Percentiles rank a stretch among this genome's conserved stretches.
Conservation (phyloP, 2,797 vertebrate species). For the Cossypha polioptera region DNA sequence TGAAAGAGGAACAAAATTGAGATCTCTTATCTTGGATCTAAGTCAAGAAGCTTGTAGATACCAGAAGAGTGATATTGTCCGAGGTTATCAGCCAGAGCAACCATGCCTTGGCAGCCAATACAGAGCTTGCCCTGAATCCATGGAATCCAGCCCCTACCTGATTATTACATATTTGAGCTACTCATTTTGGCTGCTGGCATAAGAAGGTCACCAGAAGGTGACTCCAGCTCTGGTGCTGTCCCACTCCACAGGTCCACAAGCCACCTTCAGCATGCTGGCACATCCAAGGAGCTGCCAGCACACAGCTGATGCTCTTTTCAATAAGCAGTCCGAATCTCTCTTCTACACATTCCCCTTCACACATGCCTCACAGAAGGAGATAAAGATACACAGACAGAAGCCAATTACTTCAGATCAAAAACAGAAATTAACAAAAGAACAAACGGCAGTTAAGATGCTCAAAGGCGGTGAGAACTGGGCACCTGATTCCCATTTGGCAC, state of each 20-base stretch:
- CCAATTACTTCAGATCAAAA: not conserved
- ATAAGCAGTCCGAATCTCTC: not conserved
- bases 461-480: not conserved
- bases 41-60: not conserved
- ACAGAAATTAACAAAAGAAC: not conserved
- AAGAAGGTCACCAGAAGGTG: not conserved
- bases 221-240: not conserved
- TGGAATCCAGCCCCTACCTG: not conserved
- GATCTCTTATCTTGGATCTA: not conserved
- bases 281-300: not conserved
- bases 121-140: not conserved
- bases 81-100: not conserved
- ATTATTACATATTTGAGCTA: not conserved
- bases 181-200: not conserved
- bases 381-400: not conserved
- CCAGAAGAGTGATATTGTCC: fast-evolving
- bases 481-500: not conserved
- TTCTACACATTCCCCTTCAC: not conserved
- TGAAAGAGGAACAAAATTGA: not conserved
- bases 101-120: not conserved
- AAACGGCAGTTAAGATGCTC: not conserved
- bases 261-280: not conserved
- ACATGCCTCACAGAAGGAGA: not conserved
- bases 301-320: not conserved
- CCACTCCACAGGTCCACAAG: not conserved